Evolutionary conservation across 2,113 vertebrate species (phyloP).

Genomic region (Bubo blakistoni): DNA sequence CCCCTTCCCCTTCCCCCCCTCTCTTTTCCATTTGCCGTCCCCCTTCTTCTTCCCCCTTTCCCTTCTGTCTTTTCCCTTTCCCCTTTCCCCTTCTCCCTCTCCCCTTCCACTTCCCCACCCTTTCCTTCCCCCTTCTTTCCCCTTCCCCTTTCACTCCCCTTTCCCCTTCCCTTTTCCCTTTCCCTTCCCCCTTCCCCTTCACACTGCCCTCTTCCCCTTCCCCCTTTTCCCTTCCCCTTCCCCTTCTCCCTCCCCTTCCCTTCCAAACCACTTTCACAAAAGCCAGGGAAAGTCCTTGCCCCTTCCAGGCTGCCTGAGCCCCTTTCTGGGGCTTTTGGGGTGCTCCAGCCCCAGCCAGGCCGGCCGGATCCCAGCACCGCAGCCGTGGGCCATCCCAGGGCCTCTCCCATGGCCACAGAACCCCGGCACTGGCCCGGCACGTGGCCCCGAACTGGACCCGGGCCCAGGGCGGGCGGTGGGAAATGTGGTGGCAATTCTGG

Average conservation of each 20-base stretch:
- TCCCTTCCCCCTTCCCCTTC: fast-evolving
- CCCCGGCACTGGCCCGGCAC: not conserved
- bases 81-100: too few species aligned
- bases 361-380: not conserved
- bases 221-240: too few species aligned
- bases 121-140: too few species aligned
- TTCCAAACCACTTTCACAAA: not conserved
- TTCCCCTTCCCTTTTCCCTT: too few species aligned
- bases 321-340: not conserved
- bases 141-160: too few species aligned
- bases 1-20: fast-evolving
- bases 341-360: not conserved
- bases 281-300: not conserved
- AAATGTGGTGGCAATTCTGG: not conserved
- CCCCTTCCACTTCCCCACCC: too few species aligned
- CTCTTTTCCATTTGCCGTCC: too few species aligned
- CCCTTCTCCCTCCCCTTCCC: too few species aligned
- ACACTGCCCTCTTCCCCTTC: too few species aligned
- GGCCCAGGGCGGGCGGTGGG: not conserved
- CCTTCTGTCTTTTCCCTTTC: too few species aligned
- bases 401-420: not conserved
- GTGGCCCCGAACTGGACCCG: not conserved
- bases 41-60: too few species aligned
- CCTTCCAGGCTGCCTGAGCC: not conserved
- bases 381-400: not conserved